These are phyloP conservation scores for Eclectus roratus DNA, from an alignment of 2,113 vertebrate genomes.

Conservation along the genomic window DNA sequence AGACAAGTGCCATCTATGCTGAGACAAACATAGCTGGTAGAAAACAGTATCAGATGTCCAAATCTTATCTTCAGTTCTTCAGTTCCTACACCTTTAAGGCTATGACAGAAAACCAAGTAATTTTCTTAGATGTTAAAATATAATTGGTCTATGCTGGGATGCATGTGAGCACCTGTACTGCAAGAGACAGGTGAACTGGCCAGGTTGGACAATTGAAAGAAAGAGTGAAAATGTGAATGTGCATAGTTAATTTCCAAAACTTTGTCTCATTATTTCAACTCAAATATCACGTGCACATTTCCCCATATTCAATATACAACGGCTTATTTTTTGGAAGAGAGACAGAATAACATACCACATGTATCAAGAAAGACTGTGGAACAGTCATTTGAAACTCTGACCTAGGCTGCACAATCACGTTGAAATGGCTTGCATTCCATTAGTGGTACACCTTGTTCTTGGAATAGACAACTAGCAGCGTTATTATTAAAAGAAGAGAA, in stretches of 20 bases:
- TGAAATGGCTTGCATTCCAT: neutral
- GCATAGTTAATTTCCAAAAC: neutral
- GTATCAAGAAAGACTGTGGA: neutral
- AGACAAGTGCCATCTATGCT: neutral
- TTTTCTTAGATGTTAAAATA: neutral
- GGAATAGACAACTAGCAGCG: fast-evolving
- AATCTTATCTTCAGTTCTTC: neutral
- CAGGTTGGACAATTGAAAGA: neutral
- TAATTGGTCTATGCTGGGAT: neutral
- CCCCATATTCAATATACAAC: neutral
- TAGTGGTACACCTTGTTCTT: neutral
- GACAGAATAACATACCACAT: neutral
- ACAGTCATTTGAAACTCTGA: neutral
- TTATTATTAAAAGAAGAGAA: neutral
- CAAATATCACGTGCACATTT: neutral
- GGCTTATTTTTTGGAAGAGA: neutral
- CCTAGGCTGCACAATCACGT: neutral
- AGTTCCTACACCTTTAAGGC: neutral
- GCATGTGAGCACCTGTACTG: neutral
- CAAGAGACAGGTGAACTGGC: neutral
- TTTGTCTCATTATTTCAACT: neutral
- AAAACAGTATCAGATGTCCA: neutral
- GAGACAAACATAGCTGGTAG: neutral
- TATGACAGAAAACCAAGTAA: neutral
- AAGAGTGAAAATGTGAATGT: neutral